Base-by-base conservation (phyloP, 2,888 invertebrate species). In the Meghimatium bilineatum region DNA sequence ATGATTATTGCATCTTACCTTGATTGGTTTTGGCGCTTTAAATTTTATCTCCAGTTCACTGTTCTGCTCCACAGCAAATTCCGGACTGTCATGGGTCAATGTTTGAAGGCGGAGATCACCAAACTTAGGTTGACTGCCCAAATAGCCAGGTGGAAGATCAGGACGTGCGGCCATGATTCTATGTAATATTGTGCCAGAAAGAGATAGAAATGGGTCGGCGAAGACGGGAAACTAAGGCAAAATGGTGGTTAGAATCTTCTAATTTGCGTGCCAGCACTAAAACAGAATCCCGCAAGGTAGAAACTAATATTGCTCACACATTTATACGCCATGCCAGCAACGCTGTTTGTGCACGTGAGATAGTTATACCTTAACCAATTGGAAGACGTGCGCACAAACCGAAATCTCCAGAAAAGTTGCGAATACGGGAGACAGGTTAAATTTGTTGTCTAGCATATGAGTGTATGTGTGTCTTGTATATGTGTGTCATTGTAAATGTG, bases 111-210 rank as follows among this genome's bases (percentile, higher is more conserved):
- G 87, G 38, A 90, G 85, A 23, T 91, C 90, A 20, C 69, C 74
- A 79, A 91, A 92, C 85, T 90, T 91, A 20, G 90, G 90, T 86
- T 92, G 92, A 29, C 87, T 83, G 36, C 92, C 92, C 78, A 92
- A 85, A 80, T 91, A 91, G 2, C 91, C 91, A 1, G 87, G 78
- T 49, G 91, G 91, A 60, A 92, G 76, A 1, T 90, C 89, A 71
- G 90, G 91, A 78, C 78, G 85, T 36, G 82, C 85, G 44, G 89
- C 85, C 90, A 89, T 90, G 26, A 34, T 72, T 38, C 23, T 26
- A 56, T 60, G 66, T 74, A 60, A 20, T n/a, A 36, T 1, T 17
- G 36, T 49, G 17, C 49, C 17, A 49, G 49, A 49, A 49, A 17
- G 49, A 12, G 34, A 36, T 17, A 26, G 26, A n/a, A 32, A 12